A percentile compares a stretch with the other conserved stretches of the same genome.
These are phyloP conservation scores for Drepana arcuata DNA, from an alignment of 1,140 invertebrate genomes.

Conservation along the genomic window DNA sequence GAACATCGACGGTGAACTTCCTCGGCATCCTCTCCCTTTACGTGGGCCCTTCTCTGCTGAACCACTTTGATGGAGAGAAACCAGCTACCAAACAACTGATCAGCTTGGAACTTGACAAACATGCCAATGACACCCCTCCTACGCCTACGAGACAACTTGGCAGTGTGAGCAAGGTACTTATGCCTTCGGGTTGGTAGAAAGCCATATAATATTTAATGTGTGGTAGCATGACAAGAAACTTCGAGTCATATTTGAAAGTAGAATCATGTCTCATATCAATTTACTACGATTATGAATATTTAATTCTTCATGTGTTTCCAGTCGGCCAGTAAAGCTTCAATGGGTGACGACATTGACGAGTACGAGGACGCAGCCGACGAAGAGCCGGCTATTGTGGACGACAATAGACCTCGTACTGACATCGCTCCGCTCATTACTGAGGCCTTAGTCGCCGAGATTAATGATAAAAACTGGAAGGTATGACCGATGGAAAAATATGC, in stretches of 20 bases:
- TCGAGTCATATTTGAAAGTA: too few species aligned
- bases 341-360: slow-evolving; percentile 70
- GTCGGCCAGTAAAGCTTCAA: slow-evolving; percentile 66
- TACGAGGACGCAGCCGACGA: slow-evolving; percentile 72
- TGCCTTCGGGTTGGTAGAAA: too few species aligned
- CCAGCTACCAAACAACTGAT: slow-evolving; percentile 88
- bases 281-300: not conserved
- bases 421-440: slow-evolving; percentile 91
- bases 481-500: too few species aligned
- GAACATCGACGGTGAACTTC: slow-evolving; percentile 79
- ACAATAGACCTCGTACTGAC: slow-evolving; percentile 85
- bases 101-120: slow-evolving; percentile 89
- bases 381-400: slow-evolving; percentile 64
- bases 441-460: slow-evolving; percentile 83
- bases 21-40: slow-evolving; percentile 84
- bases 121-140: slow-evolving; percentile 79
- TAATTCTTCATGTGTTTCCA: slow-evolving; percentile 20
- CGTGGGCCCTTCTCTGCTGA: slow-evolving; percentile 82
- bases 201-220: too few species aligned
- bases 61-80: slow-evolving; percentile 91
- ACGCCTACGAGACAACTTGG: slow-evolving; percentile 75
- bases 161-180: slow-evolving; percentile 57
- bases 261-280: not conserved
- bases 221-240: too few species aligned
- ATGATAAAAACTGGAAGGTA: slow-evolving; percentile 96